Base-by-base conservation (phyloP, 2,888 invertebrate genomes). In the Girardia tigrina region DNA sequence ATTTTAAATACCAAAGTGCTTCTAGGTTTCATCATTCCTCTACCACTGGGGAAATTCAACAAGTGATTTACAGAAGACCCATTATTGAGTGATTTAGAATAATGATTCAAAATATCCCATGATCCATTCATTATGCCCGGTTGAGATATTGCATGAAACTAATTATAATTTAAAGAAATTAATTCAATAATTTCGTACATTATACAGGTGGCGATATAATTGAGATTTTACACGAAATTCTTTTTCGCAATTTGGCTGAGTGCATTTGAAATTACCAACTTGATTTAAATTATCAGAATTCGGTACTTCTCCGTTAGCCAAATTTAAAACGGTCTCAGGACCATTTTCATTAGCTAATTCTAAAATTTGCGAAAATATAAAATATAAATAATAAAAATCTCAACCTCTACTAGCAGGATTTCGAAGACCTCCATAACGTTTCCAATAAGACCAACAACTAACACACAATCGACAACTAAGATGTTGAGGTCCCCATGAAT, bases 361-460 rank as follows among this genome's bases (percentile, higher is more conserved):
- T 70, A 16, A 70, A 70, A 14, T 8, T 27, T 29, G 8, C 14
- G 28, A 20, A 16, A 8, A 29, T 42, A 23, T 23, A 14, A 72
- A n/a, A n/a, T 6, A 12, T 12, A 72, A 4, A 26, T 72, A 26
- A 26, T 6, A 12, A 27, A 26, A 75, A 16, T 20, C 16, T 42
- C 26, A 1, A 36, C 70, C 77, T 2, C 28, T 36, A 20, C 80
- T 79, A 74, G 82, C 80, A 2, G 79, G 79, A 29, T 82, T 82
- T 87, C 93, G 94, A 74, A 98, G 88, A 78, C 95, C 97, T 77
- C 95, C 97, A 85, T 93, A 94, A 85, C 94, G 94, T 85, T 95
- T 97, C 95, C 97, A 98, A 84, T 94, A 94, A 78, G 88, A 88
- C 94, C 94, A 98, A 85, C 98, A 99, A 20, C 88, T 86, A 80